Conservation (phyloP, 2,797 vertebrate genomes). For the Chiroxiphia lanceolata region DNA sequence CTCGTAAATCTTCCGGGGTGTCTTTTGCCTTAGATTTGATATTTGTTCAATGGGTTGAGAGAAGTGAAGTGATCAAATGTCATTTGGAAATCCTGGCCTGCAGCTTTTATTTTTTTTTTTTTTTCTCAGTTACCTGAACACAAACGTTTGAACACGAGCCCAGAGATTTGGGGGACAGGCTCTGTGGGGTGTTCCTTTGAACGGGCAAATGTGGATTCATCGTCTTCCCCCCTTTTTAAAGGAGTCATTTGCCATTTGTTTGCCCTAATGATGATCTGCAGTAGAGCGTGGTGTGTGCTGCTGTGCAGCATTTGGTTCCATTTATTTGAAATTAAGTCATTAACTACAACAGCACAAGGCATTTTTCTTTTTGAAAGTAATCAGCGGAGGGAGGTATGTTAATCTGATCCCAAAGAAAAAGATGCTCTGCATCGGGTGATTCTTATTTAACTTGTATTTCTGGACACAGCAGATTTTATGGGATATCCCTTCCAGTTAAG, state of each 20-base stretch:
- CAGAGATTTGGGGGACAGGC: not conserved
- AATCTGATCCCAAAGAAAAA: not conserved
- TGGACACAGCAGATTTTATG: not conserved
- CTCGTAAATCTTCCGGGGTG: slow-evolving; percentile 31
- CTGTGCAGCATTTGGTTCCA: not conserved
- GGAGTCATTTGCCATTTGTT: not conserved
- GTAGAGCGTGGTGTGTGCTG: not conserved
- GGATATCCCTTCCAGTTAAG: not conserved
- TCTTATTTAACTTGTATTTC: not conserved
- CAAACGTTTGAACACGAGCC: not conserved
- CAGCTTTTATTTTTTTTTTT: not conserved
- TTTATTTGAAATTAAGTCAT: slow-evolving; percentile 13
- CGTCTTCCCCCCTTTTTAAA: not conserved
- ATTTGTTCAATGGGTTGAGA: slow-evolving; percentile 50
- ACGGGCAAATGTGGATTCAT: not conserved
- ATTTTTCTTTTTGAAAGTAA: not conserved
- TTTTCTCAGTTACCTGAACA: not conserved
- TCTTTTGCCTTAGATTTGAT: slow-evolving; percentile 38
- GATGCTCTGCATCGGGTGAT: not conserved
- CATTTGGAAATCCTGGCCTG: slow-evolving; percentile 31
- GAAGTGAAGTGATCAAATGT: slow-evolving; percentile 58
- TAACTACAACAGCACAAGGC: not conserved
- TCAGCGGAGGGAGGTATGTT: not conserved
- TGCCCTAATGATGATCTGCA: not conserved
- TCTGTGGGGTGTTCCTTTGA: not conserved